Evolutionary conservation across 2,113 vertebrate genomes (phyloP), one percentile per base, ranked within the genome.

Genomic region (Callipepla squamata): DNA sequence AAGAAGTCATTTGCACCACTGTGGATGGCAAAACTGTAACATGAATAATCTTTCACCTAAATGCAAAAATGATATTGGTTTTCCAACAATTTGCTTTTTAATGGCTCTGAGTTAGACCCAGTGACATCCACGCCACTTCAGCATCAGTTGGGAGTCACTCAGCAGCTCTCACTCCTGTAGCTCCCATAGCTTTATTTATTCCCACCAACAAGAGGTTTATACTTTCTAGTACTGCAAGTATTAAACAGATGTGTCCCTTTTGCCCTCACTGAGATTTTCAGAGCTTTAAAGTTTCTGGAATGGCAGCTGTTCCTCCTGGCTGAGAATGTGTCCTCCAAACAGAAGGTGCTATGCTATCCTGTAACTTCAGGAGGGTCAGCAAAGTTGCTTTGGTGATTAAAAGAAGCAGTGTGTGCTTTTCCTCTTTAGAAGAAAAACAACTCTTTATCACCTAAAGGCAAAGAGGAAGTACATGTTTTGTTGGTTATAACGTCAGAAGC

Each of bases 141-240:
- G 7, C 0, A 0, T 30, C 0, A 3, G n/a, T 48, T 87, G 0
- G 0, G 6, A 81, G 83, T 68, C 7, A 7, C 28, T 18, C n/a
- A 30, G 65, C 80, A 30, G 42, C 23, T 77, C 45, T 85, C 22
- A 58, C 32, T 9, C 30, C 55, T 55, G 72, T 51, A 83, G 63
- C 3, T 53, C 51, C 51, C 26, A 62, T 45, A 44, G 36, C 75
- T 92, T 45, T 82, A 26, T 91, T 80, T 82, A 26, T 91, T 80
- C 51, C 79, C 45, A 36, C 53, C 69, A 14, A 30, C 28, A 8
- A 51, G 48, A 26, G 61, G 48, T 78, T 75, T 86, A 23, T 69
- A 88, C 1, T 0, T 47, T 78, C 25, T 19, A 18, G 4, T 63
- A 15, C 57, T 72, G 38, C 25, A 80, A 26, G 7, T 36, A 50